These are phyloP conservation scores for Coronaproctus castanopsis DNA, from an alignment of 2,888 invertebrate species.

Conservation along the genomic window DNA sequence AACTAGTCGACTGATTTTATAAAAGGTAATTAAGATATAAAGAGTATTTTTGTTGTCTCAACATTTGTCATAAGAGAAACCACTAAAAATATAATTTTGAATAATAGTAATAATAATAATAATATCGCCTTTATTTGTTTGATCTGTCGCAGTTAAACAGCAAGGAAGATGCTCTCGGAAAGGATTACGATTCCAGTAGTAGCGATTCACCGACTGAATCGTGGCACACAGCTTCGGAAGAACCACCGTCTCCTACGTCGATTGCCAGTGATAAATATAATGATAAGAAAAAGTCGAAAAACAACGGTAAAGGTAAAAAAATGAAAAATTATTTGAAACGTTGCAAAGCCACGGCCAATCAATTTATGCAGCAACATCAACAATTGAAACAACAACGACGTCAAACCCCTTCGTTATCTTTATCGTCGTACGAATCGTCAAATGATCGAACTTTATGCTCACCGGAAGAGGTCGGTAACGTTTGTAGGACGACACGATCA, in stretches of 20 bases:
- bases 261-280: not conserved
- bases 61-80: no score
- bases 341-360: conserved; percentile 9
- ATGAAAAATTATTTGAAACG: conserved; percentile 9
- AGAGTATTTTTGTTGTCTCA: no score
- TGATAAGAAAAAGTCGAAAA: not conserved
- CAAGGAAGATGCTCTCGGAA: not conserved
- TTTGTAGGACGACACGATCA: not conserved
- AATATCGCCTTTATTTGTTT: no score
- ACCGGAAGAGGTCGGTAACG: not conserved
- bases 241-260: no score
- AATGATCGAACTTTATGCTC: no score
- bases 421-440: not conserved
- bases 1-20: no score
- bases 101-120: no score
- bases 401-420: not conserved
- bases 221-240: not conserved
- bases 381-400: not conserved
- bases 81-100: no score
- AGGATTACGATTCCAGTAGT: not conserved
- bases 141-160: not conserved
- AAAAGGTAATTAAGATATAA: no score
- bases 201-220: not conserved
- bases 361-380: not conserved
- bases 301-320: conserved; percentile 3